A percentile compares a stretch with the other conserved stretches of the same genome.
Evolutionary conservation across 2,888 invertebrate genomes (phyloP).

Genomic region (Cheilosia grossa): DNA sequence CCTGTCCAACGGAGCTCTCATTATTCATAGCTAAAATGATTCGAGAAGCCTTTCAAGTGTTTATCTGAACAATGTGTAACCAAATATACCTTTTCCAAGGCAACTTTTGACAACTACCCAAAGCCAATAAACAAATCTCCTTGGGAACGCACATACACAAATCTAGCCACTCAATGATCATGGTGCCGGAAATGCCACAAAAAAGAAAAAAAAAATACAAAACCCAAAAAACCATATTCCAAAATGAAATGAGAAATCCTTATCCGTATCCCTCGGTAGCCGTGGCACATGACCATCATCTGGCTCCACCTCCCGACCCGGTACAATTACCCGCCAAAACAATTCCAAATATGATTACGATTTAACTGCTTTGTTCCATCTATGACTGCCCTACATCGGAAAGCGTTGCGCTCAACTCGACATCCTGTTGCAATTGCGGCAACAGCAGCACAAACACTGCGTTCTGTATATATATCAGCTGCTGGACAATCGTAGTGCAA

Average conservation of each 20-base stretch:
- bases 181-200: constrained; percentile 32
- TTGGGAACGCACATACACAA: neutral
- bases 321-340: constrained; percentile 71
- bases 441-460: neutral
- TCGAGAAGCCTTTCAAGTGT: too few relatives aligned
- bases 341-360: constrained; percentile 68
- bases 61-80: too few relatives aligned
- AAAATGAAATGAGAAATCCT: constrained; percentile 49
- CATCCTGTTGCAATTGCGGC: constrained; percentile 57
- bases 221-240: neutral
- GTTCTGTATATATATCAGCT: neutral
- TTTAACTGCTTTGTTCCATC: constrained; percentile 53
- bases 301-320: constrained; percentile 2
- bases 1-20: too few relatives aligned
- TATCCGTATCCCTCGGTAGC: constrained; percentile 18
- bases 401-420: neutral
- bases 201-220: neutral
- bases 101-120: neutral
- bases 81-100: too few relatives aligned
- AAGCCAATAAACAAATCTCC: neutral
- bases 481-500: constrained; percentile 68
- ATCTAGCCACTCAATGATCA: constrained; percentile 19
- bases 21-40: too few relatives aligned
- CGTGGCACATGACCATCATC: constrained; percentile 59
- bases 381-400: constrained; percentile 17